Evolutionary conservation across 2,888 invertebrate species (phyloP).

Genomic region (Anoplius nigerrimus): DNA sequence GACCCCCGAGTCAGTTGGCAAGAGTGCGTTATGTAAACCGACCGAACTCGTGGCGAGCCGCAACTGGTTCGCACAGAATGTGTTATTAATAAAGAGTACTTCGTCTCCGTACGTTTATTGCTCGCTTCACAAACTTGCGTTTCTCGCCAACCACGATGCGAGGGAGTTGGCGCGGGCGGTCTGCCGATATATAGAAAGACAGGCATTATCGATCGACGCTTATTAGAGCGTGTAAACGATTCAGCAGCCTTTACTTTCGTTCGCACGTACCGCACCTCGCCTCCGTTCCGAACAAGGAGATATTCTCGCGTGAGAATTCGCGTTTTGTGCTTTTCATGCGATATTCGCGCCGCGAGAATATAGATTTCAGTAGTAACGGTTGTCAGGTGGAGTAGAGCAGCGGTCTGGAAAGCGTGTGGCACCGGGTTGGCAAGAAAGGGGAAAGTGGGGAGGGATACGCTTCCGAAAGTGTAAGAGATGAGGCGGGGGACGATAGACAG

Average conservation of each 20-base stretch:
- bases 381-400: slow-evolving; percentile 37
- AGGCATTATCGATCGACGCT: background rate
- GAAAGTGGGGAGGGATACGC: background rate
- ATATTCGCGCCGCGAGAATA: slow-evolving; percentile 19
- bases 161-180: no score
- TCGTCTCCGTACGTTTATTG: no score
- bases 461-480: background rate
- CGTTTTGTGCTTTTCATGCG: slow-evolving; percentile 6
- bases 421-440: background rate
- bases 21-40: no score
- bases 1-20: no score
- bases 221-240: slow-evolving; percentile 4
- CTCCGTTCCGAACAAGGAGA: background rate
- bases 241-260: background rate
- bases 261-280: background rate
- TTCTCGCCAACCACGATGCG: no score
- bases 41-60: no score
- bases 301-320: slow-evolving; percentile 7
- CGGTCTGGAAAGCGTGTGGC: slow-evolving; percentile 24
- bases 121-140: no score
- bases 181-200: no score
- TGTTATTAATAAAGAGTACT: no score
- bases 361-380: slow-evolving; percentile 39
- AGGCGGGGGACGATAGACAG: background rate
- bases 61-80: no score